Conservation (phyloP, 2,113 vertebrate species). For the Cathartes aura region DNA sequence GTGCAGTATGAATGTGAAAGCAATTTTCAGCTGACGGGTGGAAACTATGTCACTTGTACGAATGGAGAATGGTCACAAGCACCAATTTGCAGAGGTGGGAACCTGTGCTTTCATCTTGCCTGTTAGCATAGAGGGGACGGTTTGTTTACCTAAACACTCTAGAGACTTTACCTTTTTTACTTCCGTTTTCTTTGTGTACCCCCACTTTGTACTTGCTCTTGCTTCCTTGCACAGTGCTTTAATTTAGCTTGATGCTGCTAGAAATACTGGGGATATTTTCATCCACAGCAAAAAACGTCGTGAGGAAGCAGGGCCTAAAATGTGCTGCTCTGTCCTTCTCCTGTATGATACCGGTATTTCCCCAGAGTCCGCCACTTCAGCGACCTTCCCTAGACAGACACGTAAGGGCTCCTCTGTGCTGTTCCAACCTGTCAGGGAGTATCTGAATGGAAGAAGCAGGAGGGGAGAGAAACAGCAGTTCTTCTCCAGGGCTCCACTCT, state of each 20-base stretch:
- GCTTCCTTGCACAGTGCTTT: not conserved
- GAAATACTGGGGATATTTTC: not conserved
- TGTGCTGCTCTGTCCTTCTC: not conserved
- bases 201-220: not conserved
- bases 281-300: not conserved
- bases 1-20: too few species aligned
- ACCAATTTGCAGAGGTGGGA: constrained; percentile 44
- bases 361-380: not conserved
- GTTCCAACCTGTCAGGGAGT: not conserved
- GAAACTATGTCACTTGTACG: not conserved
- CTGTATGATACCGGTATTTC: not conserved
- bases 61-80: constrained; percentile 6
- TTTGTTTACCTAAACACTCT: not conserved
- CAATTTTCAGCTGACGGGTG: not conserved
- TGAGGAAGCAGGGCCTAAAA: not conserved
- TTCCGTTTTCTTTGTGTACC: not conserved
- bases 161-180: not conserved
- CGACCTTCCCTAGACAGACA: not conserved
- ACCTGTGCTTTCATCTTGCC: not conserved
- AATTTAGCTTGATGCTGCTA: not conserved
- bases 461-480: not conserved
- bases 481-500: not conserved
- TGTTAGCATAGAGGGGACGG: not conserved
- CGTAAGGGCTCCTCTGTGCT: not conserved
- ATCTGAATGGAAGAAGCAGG: not conserved